Conservation (phyloP, 2,113 vertebrate genomes). For the Noctilio leporinus region DNA sequence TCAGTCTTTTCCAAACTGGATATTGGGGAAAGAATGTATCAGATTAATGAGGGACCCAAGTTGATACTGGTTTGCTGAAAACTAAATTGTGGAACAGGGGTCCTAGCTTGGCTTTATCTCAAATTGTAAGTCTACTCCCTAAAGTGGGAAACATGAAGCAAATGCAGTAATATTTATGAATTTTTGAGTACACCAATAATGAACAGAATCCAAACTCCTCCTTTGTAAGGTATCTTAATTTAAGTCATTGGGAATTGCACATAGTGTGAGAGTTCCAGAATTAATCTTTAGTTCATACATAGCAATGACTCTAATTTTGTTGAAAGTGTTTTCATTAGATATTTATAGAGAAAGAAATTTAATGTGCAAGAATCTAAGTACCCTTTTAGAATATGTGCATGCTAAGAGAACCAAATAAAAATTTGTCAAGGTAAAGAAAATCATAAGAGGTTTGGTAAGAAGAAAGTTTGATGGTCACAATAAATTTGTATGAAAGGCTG, state of each 20-base stretch:
- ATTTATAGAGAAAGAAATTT: background rate
- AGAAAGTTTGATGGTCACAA: background rate
- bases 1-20: constrained; percentile 43
- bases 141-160: background rate
- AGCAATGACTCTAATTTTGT: background rate
- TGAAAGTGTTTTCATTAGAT: background rate
- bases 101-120: background rate
- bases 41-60: constrained; percentile 19
- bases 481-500: background rate
- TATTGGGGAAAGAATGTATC: background rate
- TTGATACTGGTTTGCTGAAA: constrained; percentile 36
- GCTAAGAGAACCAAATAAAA: background rate
- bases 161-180: background rate
- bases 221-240: background rate
- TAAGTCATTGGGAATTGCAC: background rate
- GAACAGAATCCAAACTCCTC: background rate
- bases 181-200: background rate
- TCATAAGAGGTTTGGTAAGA: background rate
- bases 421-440: background rate
- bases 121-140: background rate
- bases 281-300: background rate
- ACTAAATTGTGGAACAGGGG: background rate
- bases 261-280: background rate
- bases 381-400: background rate
- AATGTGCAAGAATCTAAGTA: background rate